phyloP scores from a whole-genome alignment of 2,888 invertebrate species.

The Sericinus montela region DNA sequence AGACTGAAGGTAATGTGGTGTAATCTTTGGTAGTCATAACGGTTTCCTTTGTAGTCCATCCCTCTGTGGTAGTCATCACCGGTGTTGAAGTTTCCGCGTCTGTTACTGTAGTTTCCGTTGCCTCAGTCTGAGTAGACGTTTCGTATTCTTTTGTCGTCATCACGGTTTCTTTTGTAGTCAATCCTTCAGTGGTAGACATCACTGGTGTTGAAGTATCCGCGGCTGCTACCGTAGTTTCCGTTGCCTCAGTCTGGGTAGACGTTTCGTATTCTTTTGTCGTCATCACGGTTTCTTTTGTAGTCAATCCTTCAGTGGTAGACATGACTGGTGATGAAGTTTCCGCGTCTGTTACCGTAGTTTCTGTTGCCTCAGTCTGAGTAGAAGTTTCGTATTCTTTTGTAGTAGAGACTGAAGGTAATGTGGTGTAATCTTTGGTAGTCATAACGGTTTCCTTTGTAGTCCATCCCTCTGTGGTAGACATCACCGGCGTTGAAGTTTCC shows the following conservation, averaged over 20 bases:
- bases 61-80: background rate
- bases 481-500: too few species aligned
- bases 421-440: background rate
- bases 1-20: background rate
- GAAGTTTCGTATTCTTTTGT: background rate
- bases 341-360: background rate
- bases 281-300: background rate
- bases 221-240: conserved; percentile 12
- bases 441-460: too few species aligned
- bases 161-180: background rate
- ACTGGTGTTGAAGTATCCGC: background rate
- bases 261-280: background rate
- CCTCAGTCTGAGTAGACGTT: background rate
- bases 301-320: background rate
- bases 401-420: background rate
- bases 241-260: background rate
- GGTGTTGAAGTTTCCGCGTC: too few species aligned
- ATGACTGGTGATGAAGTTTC: background rate
- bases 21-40: background rate
- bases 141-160: background rate
- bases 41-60: background rate
- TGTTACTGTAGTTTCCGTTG: background rate
- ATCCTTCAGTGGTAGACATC: background rate
- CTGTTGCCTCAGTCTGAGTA: background rate
- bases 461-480: too few species aligned